Base-by-base conservation (phyloP, 2,797 vertebrate species). In the Acanthurus leucopareius region DNA sequence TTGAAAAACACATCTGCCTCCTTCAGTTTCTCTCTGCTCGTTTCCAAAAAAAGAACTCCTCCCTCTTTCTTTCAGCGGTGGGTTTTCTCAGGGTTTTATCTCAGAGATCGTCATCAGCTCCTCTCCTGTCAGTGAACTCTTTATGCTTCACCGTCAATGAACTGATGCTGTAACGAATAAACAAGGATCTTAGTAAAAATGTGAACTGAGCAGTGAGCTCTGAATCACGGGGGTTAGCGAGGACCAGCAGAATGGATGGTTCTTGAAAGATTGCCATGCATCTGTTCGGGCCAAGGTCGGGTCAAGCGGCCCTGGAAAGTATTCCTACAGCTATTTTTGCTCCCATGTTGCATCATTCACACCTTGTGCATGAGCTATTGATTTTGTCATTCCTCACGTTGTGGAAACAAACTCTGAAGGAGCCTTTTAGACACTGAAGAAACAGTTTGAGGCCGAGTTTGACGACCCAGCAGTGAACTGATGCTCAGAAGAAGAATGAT, bases 291-390 rank as follows among this genome's bases (percentile, higher is more conserved):
- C 69, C 83, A 79, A 87, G 91, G 92, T 89, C 81, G 3, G 76
- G 76, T 86, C 88, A 79, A 3, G 63, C 2, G 59, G 62, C 28
- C 32, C 60, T 67, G 89, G 87, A 87, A 89, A 86, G 52, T 80
- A 79, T 87, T 88, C 75, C 79, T 64, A 5, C 53, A 7, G 80
- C 85, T 89, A 88, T 92, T 93, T 85, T 81, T 79, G 52, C 69
- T 64, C 53, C 48, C 19, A 0, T 1, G 83, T 87, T 85, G 59
- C 78, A 69, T 80, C 79, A 85, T 66, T 80, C 77, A 78, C 75
- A 73, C 75, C 56, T 70, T 22, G 64, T 57, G 44, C 73, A 47
- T 17, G 10, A 72, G 53, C 57, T 56, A 67, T 82, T 74, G 70
- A 86, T 80, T 86, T 79, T 69, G 2, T 22, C 69, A 53, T 70